Evolutionary conservation across 2,113 vertebrate genomes (phyloP).

Genomic region (Heliornis fulica): DNA sequence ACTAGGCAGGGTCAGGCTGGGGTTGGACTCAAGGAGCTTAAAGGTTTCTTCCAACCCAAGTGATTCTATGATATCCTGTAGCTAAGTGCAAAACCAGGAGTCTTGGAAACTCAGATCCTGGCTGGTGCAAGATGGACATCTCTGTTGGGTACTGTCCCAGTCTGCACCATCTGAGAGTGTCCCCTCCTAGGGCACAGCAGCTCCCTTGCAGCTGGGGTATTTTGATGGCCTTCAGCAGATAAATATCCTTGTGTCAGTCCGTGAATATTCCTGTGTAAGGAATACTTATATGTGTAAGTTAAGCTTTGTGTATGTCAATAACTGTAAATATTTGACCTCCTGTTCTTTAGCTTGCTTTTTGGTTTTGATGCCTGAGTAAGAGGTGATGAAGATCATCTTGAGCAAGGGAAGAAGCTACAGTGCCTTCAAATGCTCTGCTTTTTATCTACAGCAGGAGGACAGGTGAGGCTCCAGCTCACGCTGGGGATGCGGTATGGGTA

Average conservation of each 20-base stretch:
- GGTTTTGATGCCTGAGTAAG: rapidly evolving
- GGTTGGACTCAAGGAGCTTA: too few relatives aligned
- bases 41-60: too few relatives aligned
- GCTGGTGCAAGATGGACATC: rapidly evolving
- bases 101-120: not conserved
- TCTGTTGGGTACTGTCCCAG: not conserved
- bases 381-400: not conserved
- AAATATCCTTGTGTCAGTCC: not conserved
- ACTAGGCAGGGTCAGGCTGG: too few relatives aligned
- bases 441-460: not conserved
- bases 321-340: not conserved
- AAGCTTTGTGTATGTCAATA: not conserved
- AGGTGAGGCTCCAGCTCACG: not conserved
- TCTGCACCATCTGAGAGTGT: not conserved
- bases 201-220: not conserved
- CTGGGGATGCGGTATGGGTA: not conserved
- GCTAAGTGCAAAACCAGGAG: not conserved
- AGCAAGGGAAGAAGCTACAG: not conserved
- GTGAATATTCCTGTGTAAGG: not conserved
- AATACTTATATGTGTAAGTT: rapidly evolving
- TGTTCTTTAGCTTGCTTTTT: not conserved
- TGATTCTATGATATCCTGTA: rapidly evolving
- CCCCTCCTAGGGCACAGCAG: not conserved
- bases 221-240: not conserved
- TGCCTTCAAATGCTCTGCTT: not conserved